phyloP scores from a whole-genome alignment of 2,888 invertebrate species.

The Terebella lapidaria region DNA sequence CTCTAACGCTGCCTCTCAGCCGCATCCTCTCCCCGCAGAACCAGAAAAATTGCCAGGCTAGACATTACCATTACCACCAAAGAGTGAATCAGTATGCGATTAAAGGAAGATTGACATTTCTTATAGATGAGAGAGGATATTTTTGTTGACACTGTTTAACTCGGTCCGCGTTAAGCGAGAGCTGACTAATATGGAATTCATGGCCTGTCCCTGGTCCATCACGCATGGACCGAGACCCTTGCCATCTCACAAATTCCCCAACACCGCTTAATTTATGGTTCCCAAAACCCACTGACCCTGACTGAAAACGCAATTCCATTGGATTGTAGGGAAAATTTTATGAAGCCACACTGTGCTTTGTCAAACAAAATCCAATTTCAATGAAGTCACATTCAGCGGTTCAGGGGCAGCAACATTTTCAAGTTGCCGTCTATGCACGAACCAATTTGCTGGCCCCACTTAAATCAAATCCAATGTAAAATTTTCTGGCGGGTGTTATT shows the following conservation, averaged over 20 bases:
- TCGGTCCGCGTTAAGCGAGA: too few species aligned
- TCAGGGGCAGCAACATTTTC: background rate
- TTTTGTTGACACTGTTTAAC: too few species aligned
- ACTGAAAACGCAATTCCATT: background rate
- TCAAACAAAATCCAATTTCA: slow-evolving; percentile 6
- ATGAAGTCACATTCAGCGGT: slow-evolving; percentile 1
- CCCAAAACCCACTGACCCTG: background rate
- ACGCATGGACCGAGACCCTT: too few species aligned
- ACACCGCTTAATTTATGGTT: background rate
- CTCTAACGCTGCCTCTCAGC: too few species aligned
- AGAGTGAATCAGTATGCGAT: too few species aligned
- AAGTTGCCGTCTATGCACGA: background rate
- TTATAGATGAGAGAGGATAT: too few species aligned
- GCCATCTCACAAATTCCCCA: background rate
- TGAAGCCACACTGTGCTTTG: slow-evolving; percentile 2
- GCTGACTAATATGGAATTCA: too few species aligned
- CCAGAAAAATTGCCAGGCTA: too few species aligned
- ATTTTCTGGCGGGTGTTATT: background rate
- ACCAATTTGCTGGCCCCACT: slow-evolving; percentile 4
- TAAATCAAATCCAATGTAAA: slow-evolving; percentile 3
- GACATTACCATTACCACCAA: too few species aligned
- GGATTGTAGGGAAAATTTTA: slow-evolving; percentile 3
- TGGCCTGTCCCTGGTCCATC: too few species aligned
- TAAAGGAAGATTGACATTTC: too few species aligned
- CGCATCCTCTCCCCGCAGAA: too few species aligned